Conservation (phyloP, 2,113 vertebrate genomes). For the Serilophus lunatus region DNA sequence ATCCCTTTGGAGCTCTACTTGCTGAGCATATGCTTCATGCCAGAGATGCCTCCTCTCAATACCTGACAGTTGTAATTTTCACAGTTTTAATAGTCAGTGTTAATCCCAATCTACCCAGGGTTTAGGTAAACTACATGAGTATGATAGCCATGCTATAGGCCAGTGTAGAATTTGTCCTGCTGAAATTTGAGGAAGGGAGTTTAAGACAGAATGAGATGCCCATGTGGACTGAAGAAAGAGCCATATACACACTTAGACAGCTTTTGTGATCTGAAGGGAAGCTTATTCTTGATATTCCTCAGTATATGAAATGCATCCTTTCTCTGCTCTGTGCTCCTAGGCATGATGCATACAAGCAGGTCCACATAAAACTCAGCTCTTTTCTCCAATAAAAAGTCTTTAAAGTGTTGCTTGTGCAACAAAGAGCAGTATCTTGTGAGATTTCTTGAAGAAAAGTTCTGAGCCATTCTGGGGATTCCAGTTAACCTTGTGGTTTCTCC, state of each 20-base stretch:
- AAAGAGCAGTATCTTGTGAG: neutral
- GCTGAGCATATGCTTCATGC: neutral
- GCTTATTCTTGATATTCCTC: neutral
- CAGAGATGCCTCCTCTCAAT: neutral
- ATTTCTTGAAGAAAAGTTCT: neutral
- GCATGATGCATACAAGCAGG: neutral
- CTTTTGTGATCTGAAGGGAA: neutral
- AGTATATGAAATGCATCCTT: neutral
- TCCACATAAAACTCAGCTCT: neutral
- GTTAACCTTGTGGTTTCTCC: neutral
- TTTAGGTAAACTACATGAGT: neutral
- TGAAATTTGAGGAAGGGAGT: neutral
- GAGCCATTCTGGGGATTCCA: neutral
- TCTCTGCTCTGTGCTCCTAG: neutral
- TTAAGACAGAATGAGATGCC: neutral
- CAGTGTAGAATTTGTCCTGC: neutral
- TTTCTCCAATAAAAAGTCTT: neutral
- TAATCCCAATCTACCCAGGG: neutral
- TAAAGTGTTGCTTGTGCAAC: neutral
- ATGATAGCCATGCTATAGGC: neutral
- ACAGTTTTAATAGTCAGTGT: neutral
- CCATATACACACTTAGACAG: neutral
- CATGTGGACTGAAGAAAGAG: neutral
- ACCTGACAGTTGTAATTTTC: neutral
- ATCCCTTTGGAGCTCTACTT: neutral